These are phyloP conservation scores for Batillaria attramentaria DNA, from an alignment of 1,140 invertebrate genomes.

Conservation along the genomic window DNA sequence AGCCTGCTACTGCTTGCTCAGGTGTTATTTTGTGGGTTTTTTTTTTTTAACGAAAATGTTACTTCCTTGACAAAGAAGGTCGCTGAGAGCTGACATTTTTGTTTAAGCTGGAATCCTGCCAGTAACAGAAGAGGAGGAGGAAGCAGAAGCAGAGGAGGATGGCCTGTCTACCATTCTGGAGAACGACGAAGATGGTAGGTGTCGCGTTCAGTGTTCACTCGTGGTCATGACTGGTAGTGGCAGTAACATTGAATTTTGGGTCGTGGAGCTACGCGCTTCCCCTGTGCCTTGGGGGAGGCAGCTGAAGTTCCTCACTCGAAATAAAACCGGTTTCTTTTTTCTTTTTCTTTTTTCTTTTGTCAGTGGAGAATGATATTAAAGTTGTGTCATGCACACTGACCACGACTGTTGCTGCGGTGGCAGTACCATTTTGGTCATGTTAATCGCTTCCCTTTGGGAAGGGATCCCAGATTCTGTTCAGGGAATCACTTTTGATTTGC, in stretches of 20 bases:
- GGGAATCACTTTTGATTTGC: no score
- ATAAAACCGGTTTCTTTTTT: not conserved
- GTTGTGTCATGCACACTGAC: no score
- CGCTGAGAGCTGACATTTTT: no score
- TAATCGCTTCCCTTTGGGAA: no score
- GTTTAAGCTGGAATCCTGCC: constrained; percentile 63
- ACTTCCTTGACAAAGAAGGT: no score
- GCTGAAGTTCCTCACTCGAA: not conserved
- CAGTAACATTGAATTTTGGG: not conserved
- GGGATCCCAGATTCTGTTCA: no score
- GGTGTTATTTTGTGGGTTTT: no score
- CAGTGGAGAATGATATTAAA: no score
- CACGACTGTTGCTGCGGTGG: no score
- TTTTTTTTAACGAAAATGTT: no score
- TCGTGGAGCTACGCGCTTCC: not conserved
- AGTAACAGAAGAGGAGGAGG: constrained; percentile 59
- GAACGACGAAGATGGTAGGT: constrained; percentile 59
- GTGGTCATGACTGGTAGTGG: not conserved
- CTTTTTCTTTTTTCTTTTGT: not conserved
- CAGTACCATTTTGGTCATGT: no score
- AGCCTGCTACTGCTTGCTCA: no score
- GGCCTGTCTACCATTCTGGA: constrained; percentile 71
- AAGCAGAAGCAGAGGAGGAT: constrained; percentile 42
- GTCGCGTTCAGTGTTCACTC: constrained; percentile 15
- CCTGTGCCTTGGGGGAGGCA: not conserved